Conservation (phyloP, 2,888 invertebrate species). For the Erebia epiphron region DNA sequence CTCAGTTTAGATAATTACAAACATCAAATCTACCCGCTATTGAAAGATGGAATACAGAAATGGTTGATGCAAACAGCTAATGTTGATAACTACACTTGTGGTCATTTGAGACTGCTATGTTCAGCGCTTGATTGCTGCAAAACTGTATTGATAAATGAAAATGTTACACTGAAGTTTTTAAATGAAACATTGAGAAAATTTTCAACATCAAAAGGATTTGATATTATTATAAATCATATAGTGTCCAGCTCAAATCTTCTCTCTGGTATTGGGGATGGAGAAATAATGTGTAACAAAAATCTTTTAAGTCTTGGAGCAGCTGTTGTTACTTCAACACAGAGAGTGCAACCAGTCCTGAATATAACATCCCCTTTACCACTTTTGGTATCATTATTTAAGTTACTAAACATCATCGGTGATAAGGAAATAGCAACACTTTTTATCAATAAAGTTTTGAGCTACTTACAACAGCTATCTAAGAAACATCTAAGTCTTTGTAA, state of each 20-base stretch:
- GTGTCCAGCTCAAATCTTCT: conserved; percentile 68
- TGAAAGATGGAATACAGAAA: conserved; percentile 72
- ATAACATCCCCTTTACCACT: conserved; percentile 67
- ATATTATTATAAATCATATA: conserved; percentile 64
- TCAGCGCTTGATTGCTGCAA: conserved; percentile 68
- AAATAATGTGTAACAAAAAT: conserved; percentile 63
- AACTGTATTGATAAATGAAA: conserved; percentile 58
- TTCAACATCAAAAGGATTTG: conserved; percentile 72
- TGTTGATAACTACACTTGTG: conserved; percentile 70
- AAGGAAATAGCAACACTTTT: conserved; percentile 63
- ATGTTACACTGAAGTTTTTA: conserved; percentile 57
- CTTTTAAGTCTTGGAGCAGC: conserved; percentile 62
- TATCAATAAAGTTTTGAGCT: conserved; percentile 64
- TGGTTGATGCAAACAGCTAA: conserved; percentile 74
- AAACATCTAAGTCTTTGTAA: conserved; percentile 68
- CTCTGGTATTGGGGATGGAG: conserved; percentile 62
- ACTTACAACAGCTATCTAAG: conserved; percentile 67
- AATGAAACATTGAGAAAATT: conserved; percentile 60
- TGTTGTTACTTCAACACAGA: conserved; percentile 61
- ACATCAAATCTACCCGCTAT: conserved; percentile 64
- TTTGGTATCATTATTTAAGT: conserved; percentile 65
- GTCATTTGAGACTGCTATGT: conserved; percentile 66
- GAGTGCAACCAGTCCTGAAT: conserved; percentile 67
- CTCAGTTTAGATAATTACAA: conserved; percentile 56
- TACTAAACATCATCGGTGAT: conserved; percentile 58